Evolutionary conservation across 2,888 invertebrate species (phyloP), one percentile per base, ranked within the genome.

Genomic region (Pristionchus arcanus): DNA sequence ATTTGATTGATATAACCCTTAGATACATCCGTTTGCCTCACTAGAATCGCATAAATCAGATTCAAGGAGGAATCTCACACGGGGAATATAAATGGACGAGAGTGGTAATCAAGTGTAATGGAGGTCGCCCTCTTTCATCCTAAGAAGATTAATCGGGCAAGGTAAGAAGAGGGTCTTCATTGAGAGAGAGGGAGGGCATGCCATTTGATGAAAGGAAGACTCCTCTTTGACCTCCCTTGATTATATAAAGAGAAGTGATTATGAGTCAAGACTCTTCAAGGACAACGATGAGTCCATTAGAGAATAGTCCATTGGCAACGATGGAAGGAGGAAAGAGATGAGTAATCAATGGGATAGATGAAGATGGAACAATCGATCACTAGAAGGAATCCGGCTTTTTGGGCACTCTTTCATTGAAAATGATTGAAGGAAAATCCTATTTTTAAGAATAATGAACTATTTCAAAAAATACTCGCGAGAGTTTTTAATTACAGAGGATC

Each of bases 81-180:
- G 42, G 42, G 11, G 42, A 77, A 77, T 77, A 77, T 77, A 77
- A 77, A 77, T 77, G 77, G 77, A 34, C 31, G 77, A 77, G 77
- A 77, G 77, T 42, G 77, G 77, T 77, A 77, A 77, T 77, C 77
- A 77, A 77, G 77, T 77, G 77, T 77, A 77, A 77, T 77, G 77
- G 71, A 21, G 25, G 42, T 42, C 77, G 9, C 42, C 42, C 42
- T 77, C 77, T 77, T 77, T 77, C 77, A 77, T 77, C 77, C 31
- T 25, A 21, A 11, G 37, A 42, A 77, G 77, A 77, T 77, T 71
- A 71, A 71, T 71, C 71, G 31, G 31, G 71, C 13, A 25, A 63
- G n/a, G 63, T 63, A n/a, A 63, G 63, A 63, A 25, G 63, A 63
- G 25, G 55, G 21, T 71, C 68, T 28, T 11, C 28, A 16, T n/a